Evolutionary conservation across 2,888 invertebrate genomes (phyloP).

Genomic region (Ichneumoninae sp.): DNA sequence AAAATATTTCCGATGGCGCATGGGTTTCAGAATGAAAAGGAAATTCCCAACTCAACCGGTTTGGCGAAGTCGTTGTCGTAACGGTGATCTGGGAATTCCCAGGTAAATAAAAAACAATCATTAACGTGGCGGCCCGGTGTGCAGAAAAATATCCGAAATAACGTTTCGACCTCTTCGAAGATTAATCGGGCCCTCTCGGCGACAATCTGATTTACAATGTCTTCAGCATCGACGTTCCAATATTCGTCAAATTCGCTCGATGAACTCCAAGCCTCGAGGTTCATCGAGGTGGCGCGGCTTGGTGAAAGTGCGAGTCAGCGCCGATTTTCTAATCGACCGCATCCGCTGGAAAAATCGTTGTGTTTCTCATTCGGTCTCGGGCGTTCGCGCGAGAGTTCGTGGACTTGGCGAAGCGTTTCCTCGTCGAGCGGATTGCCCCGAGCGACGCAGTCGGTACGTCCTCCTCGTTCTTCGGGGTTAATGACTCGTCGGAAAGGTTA

Average conservation of each 20-base stretch:
- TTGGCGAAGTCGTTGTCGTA: background rate
- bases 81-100: background rate
- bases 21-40: constrained; percentile 30
- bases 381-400: constrained; percentile 38
- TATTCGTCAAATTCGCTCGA: constrained; percentile 44
- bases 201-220: background rate
- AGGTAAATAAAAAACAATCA: background rate
- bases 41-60: constrained; percentile 38
- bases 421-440: constrained; percentile 68
- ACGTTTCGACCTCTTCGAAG: constrained; percentile 6
- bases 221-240: background rate
- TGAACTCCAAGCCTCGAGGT: constrained; percentile 38
- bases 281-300: constrained; percentile 33
- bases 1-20: constrained; percentile 26
- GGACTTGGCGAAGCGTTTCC: constrained; percentile 54
- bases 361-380: constrained; percentile 25
- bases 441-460: constrained; percentile 44
- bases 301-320: constrained; percentile 79
- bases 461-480: constrained; percentile 37
- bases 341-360: constrained; percentile 77
- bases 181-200: background rate
- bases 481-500: constrained; percentile 49
- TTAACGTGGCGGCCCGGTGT: too few species aligned
- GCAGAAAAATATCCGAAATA: background rate
- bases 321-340: constrained; percentile 81